Conservation (phyloP, 2,888 invertebrate species). For the Tachina grossa region DNA sequence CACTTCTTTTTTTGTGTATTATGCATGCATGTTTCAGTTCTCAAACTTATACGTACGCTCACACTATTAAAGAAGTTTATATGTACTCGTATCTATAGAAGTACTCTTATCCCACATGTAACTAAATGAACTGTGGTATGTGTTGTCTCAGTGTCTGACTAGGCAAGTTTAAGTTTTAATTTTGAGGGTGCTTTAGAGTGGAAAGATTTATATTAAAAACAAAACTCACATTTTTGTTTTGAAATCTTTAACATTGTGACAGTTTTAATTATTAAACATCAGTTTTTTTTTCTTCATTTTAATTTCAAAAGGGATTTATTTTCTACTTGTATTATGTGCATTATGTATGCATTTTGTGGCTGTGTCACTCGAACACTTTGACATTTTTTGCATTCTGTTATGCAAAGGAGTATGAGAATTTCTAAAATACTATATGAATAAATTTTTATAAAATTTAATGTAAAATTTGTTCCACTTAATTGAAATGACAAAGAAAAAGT, state of each 20-base stretch:
- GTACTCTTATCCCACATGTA: slow-evolving; percentile 27
- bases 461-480: slow-evolving; percentile 33
- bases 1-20: slow-evolving; percentile 63
- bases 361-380: slow-evolving; percentile 40
- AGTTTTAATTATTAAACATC: slow-evolving; percentile 69
- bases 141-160: slow-evolving; percentile 28
- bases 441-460: slow-evolving; percentile 8
- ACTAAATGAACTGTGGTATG: slow-evolving; percentile 20
- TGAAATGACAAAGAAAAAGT: background rate
- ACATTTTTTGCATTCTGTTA: slow-evolving; percentile 1
- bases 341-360: slow-evolving; percentile 45
- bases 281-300: slow-evolving; percentile 16
- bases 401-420: background rate
- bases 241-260: slow-evolving; percentile 61
- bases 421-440: slow-evolving; percentile 7
- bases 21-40: slow-evolving; percentile 38
- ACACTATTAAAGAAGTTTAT: no score
- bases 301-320: slow-evolving; percentile 8
- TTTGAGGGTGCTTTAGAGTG: slow-evolving; percentile 25
- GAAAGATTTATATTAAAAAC: slow-evolving; percentile 25
- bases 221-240: slow-evolving; percentile 15
- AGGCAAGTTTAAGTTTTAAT: slow-evolving; percentile 45
- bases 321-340: slow-evolving; percentile 24
- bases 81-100: no score
- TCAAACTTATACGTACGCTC: slow-evolving; percentile 32